Percentiles rank a stretch among this genome's conserved stretches.
Evolutionary conservation across 2,797 vertebrate species (phyloP).

Genomic region (Acanthopagrus latus): DNA sequence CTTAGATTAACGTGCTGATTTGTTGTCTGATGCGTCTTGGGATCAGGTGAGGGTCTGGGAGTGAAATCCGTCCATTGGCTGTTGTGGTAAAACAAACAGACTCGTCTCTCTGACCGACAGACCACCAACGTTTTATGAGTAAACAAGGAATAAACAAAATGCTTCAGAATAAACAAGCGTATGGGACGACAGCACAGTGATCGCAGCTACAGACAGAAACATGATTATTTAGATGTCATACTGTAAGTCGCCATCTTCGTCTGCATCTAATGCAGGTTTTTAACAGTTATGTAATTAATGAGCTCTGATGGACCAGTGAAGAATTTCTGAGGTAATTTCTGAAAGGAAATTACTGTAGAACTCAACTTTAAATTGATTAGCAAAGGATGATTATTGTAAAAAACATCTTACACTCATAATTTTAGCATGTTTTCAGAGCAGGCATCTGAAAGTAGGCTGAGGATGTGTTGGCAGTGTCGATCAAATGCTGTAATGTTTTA

Average conservation of each 20-base stretch:
- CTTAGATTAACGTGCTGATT: not conserved
- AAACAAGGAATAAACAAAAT: conserved; percentile 47
- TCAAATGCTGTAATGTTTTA: too few relatives aligned
- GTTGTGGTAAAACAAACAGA: conserved; percentile 43
- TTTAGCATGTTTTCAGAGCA: too few relatives aligned
- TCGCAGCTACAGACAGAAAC: not conserved
- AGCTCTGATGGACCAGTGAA: not conserved
- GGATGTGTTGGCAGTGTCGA: too few relatives aligned
- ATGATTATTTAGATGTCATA: not conserved
- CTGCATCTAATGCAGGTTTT: not conserved
- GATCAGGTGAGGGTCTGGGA: conserved; percentile 52
- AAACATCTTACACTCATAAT: too few relatives aligned
- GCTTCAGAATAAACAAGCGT: conserved; percentile 22
- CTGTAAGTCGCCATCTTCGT: not conserved
- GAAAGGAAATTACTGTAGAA: not conserved
- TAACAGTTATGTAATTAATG: not conserved
- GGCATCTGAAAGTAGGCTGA: too few relatives aligned
- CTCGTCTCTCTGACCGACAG: conserved; percentile 4
- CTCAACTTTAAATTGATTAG: not conserved
- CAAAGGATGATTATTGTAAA: too few relatives aligned
- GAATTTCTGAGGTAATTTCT: not conserved
- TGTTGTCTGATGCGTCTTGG: conserved; percentile 29
- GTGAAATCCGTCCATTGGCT: not conserved
- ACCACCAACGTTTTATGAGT: conserved; percentile 47
- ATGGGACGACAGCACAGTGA: not conserved